Conservation (phyloP, 2,113 vertebrate species). For the Actinemys pallida region DNA sequence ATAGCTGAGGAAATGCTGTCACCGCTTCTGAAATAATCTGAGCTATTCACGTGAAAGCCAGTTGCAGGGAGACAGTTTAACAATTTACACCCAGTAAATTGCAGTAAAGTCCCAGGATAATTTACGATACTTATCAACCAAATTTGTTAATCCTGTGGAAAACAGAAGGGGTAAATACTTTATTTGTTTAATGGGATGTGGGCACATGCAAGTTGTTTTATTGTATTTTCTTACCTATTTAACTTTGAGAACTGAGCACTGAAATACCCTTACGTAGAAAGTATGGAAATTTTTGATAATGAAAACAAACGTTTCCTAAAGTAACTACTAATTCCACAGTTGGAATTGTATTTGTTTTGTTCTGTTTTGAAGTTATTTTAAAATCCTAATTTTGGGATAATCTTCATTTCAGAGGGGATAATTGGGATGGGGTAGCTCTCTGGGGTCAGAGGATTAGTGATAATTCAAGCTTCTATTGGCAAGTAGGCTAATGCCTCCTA, state of each 20-base stretch:
- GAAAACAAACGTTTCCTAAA: neutral
- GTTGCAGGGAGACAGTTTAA: neutral
- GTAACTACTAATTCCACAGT: neutral
- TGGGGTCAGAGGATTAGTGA: neutral
- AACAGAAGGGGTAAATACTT: neutral
- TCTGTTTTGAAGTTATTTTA: neutral
- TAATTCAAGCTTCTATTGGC: neutral
- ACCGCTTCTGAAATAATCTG: neutral
- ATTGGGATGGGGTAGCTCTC: neutral
- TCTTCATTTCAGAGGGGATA: neutral
- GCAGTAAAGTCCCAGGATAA: neutral
- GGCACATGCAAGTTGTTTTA: neutral
- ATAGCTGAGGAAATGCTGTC: constrained; percentile 3
- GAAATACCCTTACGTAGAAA: neutral
- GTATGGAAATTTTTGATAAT: neutral
- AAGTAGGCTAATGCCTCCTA: neutral
- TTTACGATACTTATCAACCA: neutral
- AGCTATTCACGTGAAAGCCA: neutral
- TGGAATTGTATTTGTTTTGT: neutral
- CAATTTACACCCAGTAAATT: neutral
- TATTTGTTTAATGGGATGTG: neutral
- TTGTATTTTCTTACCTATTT: neutral
- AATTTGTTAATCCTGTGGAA: neutral
- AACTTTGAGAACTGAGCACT: neutral
- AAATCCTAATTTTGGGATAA: neutral